Evolutionary conservation across 2,113 vertebrate genomes (phyloP), one percentile per base, ranked within the genome.

Genomic region (Oreochromis tanganicae): DNA sequence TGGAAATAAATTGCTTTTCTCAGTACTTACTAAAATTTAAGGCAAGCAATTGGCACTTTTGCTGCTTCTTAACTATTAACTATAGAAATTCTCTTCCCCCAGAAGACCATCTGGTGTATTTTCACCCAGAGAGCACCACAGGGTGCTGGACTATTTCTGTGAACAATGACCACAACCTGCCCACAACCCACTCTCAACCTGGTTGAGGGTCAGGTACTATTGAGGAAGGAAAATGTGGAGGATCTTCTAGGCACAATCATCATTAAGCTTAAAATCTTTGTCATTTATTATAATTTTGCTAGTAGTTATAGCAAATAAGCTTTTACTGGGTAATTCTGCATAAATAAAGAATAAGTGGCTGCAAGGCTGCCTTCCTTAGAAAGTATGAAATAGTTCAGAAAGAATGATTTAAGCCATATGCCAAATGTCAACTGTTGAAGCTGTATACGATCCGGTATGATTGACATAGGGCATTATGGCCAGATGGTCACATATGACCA

Each of bases 111-210:
- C 43, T 82, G 66, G 12, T 79, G 8, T 68, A 43, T 85, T 71
- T 32, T 80, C 61, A 81, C 73, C 52, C 61, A 29, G 46, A 19
- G 61, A 83, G 55, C 54, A 43, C 36, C 24, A 46, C 84, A 71
- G 78, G 84, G 17, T 75, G 36, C 87, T 84, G 81, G 84, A 78
- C 80, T 88, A 27, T 86, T 88, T 54, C 32, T 79, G 32, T 84
- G 38, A 91, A 81, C 14, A 27, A 36, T 32, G 32, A 43, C 38
- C 84, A 43, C 71, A 68, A 50, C 38, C 57, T 83, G 56, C 55
- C 54, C 34, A 34, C 43, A 82, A 59, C 61, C 38, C 24, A 43
- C 38, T 43, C 66, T 73, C 21, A 73, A 24, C 21, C 68, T 48
- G 41, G 57, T 54, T 46, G 88, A 52, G 36, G 1, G 52, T 27